Conservation (phyloP, 2,113 vertebrate genomes). For the Petaurus breviceps region DNA sequence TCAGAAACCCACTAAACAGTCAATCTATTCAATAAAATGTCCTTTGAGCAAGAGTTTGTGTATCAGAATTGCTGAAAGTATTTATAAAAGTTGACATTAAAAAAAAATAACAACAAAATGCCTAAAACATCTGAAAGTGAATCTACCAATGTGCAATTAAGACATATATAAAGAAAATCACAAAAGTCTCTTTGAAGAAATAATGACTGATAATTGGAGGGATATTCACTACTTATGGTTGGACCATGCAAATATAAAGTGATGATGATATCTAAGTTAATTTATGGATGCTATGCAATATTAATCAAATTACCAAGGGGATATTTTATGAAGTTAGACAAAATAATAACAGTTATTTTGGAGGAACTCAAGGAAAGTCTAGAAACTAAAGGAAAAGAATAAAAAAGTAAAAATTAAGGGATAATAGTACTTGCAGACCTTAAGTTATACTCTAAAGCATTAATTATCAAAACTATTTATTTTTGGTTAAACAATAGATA, state of each 20-base stretch:
- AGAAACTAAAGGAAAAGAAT: neutral
- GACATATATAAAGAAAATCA: neutral
- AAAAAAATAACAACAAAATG: neutral
- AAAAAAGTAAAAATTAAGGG: neutral
- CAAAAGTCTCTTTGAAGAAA: neutral
- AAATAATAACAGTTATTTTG: neutral
- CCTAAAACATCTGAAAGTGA: neutral
- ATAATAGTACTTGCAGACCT: neutral
- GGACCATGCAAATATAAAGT: neutral
- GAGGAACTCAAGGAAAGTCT: neutral
- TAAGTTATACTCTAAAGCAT: neutral
- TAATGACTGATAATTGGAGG: neutral
- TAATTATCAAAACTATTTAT: neutral
- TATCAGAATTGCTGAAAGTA: conserved; percentile 30
- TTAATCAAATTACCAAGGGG: neutral
- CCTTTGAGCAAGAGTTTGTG: neutral
- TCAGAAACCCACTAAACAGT: conserved; percentile 47
- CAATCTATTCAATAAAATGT: conserved; percentile 3
- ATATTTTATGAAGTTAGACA: neutral
- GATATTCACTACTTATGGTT: neutral
- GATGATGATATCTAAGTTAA: neutral
- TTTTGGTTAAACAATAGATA: neutral
- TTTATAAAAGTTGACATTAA: conserved; percentile 51
- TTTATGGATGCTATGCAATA: neutral
- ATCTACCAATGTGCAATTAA: neutral